These are phyloP conservation scores for Cetoscarus ocellatus DNA, from an alignment of 2,797 vertebrate species.

Conservation along the genomic window DNA sequence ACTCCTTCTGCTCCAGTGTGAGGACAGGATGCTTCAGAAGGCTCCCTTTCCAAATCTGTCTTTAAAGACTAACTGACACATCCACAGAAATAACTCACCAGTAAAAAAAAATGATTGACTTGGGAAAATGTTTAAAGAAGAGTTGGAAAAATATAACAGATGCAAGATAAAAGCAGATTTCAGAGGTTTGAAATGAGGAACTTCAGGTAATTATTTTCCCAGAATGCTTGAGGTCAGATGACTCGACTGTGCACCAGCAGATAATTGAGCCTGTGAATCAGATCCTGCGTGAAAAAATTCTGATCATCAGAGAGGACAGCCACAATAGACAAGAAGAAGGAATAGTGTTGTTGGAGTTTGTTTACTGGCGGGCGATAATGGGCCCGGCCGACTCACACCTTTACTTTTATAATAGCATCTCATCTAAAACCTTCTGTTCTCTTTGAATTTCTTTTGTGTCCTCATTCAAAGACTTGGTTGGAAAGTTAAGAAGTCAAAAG, in stretches of 20 bases:
- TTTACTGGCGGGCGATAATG: conserved; percentile 39
- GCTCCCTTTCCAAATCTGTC: conserved; percentile 11
- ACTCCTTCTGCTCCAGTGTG: conserved; percentile 31
- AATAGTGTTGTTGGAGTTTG: conserved; percentile 26
- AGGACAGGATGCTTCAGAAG: conserved; percentile 11
- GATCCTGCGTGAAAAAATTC: conserved; percentile 30
- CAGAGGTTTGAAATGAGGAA: conserved; percentile 42
- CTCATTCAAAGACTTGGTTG: conserved; percentile 42
- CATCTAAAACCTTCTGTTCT: conserved; percentile 38
- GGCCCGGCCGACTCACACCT: conserved; percentile 38
- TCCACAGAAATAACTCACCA: conserved; percentile 34
- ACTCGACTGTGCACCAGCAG: conserved; percentile 22
- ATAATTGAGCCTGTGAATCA: conserved; percentile 44
- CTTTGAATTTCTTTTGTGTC: conserved; percentile 29
- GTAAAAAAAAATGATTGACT: conserved; percentile 48
- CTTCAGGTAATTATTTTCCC: conserved; percentile 49
- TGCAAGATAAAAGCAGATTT: conserved; percentile 46
- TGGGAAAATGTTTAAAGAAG: conserved; percentile 21
- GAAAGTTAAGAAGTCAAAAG: conserved; percentile 34
- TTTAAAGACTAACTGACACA: conserved; percentile 40
- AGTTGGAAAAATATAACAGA: conserved; percentile 38
- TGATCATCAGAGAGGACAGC: conserved; percentile 48
- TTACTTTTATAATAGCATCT: conserved; percentile 32
- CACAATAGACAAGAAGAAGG: conserved; percentile 26
- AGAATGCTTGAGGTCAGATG: conserved; percentile 37